These are phyloP conservation scores for Microctenopoma steveboyesi DNA, from an alignment of 2,797 vertebrate genomes.

Conservation along the genomic window DNA sequence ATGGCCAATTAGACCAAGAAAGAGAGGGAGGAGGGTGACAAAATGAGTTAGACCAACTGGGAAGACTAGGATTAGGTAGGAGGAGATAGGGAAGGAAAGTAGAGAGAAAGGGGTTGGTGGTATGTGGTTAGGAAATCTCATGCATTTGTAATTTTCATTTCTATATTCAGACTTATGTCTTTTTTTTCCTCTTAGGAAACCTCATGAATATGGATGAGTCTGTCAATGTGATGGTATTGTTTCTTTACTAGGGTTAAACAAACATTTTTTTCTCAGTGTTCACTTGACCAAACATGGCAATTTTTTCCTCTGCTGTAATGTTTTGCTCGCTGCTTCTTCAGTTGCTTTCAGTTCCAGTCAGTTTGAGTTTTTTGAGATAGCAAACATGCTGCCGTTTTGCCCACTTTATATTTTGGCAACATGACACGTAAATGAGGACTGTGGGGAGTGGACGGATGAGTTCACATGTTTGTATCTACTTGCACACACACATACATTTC, in stretches of 20 bases:
- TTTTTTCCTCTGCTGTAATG: constrained; percentile 17
- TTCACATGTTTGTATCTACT: constrained; percentile 10
- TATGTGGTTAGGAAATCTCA: constrained; percentile 61
- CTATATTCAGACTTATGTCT: constrained; percentile 57
- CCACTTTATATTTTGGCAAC: constrained; percentile 20
- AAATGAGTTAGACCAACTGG: constrained; percentile 32
- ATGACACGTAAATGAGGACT: constrained; percentile 42
- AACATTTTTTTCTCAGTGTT: constrained; percentile 38
- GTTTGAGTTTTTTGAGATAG: not conserved
- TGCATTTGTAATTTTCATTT: constrained; percentile 71
- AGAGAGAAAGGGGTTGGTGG: constrained; percentile 13
- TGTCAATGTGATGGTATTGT: constrained; percentile 59
- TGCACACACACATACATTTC: not conserved
- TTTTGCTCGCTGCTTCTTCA: constrained; percentile 4
- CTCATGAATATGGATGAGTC: constrained; percentile 67
- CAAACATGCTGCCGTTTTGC: constrained; percentile 2
- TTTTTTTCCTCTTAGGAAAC: constrained; percentile 24
- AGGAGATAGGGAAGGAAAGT: constrained; percentile 32
- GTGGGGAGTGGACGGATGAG: constrained; percentile 26
- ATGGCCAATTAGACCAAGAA: constrained; percentile 48
- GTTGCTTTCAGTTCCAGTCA: constrained; percentile 14
- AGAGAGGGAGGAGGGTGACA: constrained; percentile 20
- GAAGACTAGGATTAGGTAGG: constrained; percentile 48
- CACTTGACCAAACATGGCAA: constrained; percentile 38
- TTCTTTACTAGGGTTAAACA: constrained; percentile 54